Conservation (phyloP, 92 coral and sea anemone species). For the Palythoa caribaeorum region DNA sequence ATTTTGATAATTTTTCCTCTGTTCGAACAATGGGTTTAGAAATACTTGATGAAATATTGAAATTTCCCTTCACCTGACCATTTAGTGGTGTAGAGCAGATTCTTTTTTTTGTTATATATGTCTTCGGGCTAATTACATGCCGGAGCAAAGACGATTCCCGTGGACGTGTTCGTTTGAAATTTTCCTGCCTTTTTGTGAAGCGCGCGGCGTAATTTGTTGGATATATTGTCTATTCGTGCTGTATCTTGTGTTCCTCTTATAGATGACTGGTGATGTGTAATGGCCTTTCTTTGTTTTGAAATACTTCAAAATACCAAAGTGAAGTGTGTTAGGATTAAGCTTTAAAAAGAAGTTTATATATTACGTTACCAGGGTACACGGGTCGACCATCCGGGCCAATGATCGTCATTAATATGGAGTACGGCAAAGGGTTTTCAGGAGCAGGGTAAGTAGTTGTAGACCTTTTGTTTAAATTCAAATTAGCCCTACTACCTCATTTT, state of each 20-base stretch:
- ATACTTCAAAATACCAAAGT: not conserved
- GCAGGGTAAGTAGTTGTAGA: conserved; percentile 76
- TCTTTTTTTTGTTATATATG: not conserved
- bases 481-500: no score
- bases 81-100: no score
- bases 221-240: not conserved
- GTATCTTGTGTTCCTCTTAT: not conserved
- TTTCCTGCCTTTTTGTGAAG: not conserved
- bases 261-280: not conserved
- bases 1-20: not conserved
- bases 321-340: not conserved
- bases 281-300: not conserved
- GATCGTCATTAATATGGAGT: conserved; percentile 92
- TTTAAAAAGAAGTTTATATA: not conserved
- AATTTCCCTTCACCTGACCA: not conserved
- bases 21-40: not conserved
- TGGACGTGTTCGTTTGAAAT: not conserved
- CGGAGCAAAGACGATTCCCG: not conserved
- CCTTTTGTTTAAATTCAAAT: no score
- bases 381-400: conserved; percentile 94
- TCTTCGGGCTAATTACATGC: no score
- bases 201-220: not conserved
- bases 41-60: not conserved
- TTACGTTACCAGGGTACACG: conserved; percentile 72
- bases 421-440: conserved; percentile 90